Percentiles rank a stretch among this genome's conserved stretches.
Conservation (phyloP, 2,113 vertebrate species). For the Zosterops borbonicus region DNA sequence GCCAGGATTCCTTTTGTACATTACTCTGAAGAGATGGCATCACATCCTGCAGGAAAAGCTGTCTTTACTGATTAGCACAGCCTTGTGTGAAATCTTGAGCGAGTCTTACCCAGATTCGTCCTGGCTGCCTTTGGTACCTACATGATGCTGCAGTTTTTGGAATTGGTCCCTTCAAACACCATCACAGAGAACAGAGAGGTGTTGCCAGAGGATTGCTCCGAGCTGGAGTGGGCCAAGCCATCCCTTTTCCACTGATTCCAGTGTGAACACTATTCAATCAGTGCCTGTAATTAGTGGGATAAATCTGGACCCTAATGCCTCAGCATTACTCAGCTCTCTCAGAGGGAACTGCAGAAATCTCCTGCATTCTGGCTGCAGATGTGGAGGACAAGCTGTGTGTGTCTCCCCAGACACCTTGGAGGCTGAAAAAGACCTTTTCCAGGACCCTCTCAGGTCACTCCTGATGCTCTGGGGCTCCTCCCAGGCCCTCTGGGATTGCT, state of each 20-base stretch:
- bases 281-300: not conserved
- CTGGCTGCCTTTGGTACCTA: not conserved
- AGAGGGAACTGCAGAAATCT: not conserved
- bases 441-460: not conserved
- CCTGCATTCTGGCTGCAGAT: fast-evolving
- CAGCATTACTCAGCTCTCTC: slow-evolving; percentile 5
- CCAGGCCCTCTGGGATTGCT: not conserved
- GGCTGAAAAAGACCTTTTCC: not conserved
- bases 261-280: not conserved
- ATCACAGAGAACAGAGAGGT: not conserved
- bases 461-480: not conserved
- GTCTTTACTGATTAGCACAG: not conserved
- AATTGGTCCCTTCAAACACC: not conserved
- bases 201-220: not conserved
- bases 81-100: not conserved
- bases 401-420: not conserved
- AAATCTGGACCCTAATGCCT: not conserved
- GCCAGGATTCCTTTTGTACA: not conserved
- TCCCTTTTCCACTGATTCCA: not conserved
- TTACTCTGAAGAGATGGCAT: not conserved
- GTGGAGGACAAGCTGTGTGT: fast-evolving
- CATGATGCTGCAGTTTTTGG: not conserved
- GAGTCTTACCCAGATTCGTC: not conserved
- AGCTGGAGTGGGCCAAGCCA: not conserved
- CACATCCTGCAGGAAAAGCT: not conserved